Evolutionary conservation across 2,113 vertebrate species (phyloP).

Genomic region (Myrmecophaga tridactyla): DNA sequence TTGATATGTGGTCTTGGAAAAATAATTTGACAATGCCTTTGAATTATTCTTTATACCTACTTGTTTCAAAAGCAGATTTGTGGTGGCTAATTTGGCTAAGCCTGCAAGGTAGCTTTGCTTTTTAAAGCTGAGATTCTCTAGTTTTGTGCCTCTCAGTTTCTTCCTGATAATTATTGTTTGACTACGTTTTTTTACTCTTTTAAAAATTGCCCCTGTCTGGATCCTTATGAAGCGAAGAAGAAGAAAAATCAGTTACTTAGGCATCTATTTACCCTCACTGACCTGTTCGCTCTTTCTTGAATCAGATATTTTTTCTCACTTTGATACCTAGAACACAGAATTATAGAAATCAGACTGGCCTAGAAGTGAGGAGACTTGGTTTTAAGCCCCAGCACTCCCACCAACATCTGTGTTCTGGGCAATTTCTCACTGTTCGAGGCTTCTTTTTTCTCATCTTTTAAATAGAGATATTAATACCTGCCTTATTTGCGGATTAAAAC

Average conservation of each 20-base stretch:
- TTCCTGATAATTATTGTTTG: slow-evolving; percentile 33
- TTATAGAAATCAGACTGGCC: not conserved
- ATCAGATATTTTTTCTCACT: not conserved
- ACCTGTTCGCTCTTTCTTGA: not conserved
- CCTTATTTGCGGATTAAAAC: slow-evolving; percentile 4
- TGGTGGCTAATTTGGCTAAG: not conserved
- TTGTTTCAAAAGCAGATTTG: not conserved
- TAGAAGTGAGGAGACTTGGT: not conserved
- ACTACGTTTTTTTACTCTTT: not conserved
- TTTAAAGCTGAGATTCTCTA: not conserved
- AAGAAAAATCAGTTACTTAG: not conserved
- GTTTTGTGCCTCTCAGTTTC: not conserved
- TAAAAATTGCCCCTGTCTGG: not conserved
- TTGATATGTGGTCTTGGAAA: slow-evolving; percentile 21
- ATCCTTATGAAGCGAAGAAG: not conserved
- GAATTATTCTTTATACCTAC: not conserved
- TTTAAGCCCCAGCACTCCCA: not conserved
- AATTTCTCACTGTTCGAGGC: slow-evolving; percentile 32
- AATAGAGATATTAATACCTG: not conserved
- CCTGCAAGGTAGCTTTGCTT: not conserved
- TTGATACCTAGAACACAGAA: not conserved
- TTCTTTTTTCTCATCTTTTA: slow-evolving; percentile 7
- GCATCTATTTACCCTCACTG: not conserved
- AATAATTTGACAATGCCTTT: slow-evolving; percentile 2
- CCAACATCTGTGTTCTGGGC: not conserved